Conservation (phyloP, 2,888 invertebrate genomes). For the Frankliniella intonsa region DNA sequence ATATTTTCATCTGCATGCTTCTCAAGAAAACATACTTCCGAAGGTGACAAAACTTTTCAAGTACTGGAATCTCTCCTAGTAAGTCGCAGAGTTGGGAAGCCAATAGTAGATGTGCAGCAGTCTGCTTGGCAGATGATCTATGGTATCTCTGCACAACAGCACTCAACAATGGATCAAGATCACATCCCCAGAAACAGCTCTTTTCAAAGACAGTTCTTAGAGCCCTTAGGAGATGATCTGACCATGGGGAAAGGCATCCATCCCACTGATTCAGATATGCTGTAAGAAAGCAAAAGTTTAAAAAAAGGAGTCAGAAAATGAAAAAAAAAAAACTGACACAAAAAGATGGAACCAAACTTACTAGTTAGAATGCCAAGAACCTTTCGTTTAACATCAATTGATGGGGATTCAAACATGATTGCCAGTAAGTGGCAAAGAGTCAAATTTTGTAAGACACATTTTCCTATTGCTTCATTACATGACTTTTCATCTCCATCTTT, state of each 20-base stretch:
- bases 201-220: not conserved
- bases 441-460: not conserved
- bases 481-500: not conserved
- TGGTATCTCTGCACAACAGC: not conserved
- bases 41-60: not conserved
- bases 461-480: not conserved
- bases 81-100: not conserved
- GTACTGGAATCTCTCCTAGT: not conserved
- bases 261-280: not conserved
- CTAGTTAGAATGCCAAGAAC: not conserved
- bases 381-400: not conserved
- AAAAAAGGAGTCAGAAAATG: not conserved
- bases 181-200: not conserved
- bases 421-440: not conserved
- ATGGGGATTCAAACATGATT: not conserved
- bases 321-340: not conserved
- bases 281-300: not conserved
- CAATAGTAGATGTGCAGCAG: not conserved
- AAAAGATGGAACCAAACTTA: not conserved
- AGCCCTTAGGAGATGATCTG: not conserved
- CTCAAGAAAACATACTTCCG: not conserved
- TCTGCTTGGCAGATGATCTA: not conserved
- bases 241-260: not conserved
- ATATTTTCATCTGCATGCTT: not conserved
- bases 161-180: not conserved